Conservation (phyloP, 2,113 vertebrate genomes). For the Glareola pratincola region DNA sequence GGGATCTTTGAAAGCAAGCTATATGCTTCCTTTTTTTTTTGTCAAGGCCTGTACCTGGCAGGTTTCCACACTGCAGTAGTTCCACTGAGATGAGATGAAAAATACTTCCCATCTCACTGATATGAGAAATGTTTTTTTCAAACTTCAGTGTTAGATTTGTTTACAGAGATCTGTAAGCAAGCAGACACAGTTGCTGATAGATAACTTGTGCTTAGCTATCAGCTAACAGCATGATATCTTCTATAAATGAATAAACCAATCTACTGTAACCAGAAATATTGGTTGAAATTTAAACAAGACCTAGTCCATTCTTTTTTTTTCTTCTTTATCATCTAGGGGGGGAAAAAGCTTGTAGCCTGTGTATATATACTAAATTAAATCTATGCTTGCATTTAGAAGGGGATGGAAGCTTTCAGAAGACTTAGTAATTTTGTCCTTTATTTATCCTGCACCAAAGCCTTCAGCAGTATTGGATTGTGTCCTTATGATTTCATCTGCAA, state of each 20-base stretch:
- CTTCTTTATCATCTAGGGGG: not conserved
- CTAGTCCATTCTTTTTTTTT: not conserved
- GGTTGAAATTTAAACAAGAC: not conserved
- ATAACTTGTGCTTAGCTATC: not conserved
- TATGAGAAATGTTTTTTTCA: not conserved
- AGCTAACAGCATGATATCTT: not conserved
- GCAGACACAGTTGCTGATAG: not conserved
- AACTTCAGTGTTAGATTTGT: not conserved
- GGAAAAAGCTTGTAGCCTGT: not conserved
- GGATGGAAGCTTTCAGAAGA: not conserved
- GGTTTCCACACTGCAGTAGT: not conserved
- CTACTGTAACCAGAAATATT: not conserved
- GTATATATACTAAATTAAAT: not conserved
- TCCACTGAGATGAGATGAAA: not conserved
- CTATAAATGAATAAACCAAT: not conserved
- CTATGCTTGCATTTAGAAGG: not conserved
- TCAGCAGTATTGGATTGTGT: not conserved
- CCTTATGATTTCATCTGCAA: not conserved
- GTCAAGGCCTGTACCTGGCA: not conserved
- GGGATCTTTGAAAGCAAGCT: not conserved
- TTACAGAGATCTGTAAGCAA: not conserved
- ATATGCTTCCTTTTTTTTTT: not conserved
- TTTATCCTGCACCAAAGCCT: not conserved
- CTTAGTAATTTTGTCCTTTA: not conserved
- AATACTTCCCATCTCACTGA: too few relatives aligned